phyloP scores from a whole-genome alignment of 2,113 vertebrate genomes.

The Oreotrochilus melanogaster region DNA sequence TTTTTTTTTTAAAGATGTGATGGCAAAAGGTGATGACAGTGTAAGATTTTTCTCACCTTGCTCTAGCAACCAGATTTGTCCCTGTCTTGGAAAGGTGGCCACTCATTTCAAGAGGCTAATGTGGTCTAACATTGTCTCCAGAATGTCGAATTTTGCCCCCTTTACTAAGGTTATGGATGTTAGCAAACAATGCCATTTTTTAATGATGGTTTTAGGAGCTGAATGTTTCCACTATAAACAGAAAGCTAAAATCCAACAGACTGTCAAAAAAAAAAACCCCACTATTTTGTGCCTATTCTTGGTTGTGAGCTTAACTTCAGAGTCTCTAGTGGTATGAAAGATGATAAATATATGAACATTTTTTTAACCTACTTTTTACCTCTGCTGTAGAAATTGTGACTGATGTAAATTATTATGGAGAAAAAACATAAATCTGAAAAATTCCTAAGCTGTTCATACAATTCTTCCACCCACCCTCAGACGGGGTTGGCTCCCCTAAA shows the following conservation, averaged over 20 bases:
- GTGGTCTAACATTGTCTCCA: not conserved
- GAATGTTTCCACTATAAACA: not conserved
- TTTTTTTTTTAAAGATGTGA: not conserved
- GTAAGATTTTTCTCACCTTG: constrained; percentile 7
- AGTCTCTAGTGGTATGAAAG: not conserved
- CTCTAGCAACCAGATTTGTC: not conserved
- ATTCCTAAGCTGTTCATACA: not conserved
- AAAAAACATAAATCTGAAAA: not conserved
- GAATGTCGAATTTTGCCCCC: not conserved
- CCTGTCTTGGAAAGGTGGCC: not conserved
- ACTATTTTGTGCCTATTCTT: not conserved
- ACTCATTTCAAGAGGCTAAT: not conserved
- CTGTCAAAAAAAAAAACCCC: not conserved
- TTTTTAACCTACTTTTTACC: not conserved
- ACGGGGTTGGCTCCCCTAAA: not conserved
- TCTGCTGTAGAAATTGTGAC: not conserved
- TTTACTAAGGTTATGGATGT: not conserved
- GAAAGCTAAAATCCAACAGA: not conserved
- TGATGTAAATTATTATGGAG: not conserved
- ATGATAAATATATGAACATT: not conserved
- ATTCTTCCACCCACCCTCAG: not conserved
- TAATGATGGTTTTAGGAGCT: not conserved
- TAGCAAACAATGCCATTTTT: not conserved
- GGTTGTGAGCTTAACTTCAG: not conserved
- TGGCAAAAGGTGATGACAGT: not conserved